These are phyloP conservation scores for Gonatopus flavifemur DNA, from an alignment of 1,140 invertebrate genomes.

Conservation along the genomic window DNA sequence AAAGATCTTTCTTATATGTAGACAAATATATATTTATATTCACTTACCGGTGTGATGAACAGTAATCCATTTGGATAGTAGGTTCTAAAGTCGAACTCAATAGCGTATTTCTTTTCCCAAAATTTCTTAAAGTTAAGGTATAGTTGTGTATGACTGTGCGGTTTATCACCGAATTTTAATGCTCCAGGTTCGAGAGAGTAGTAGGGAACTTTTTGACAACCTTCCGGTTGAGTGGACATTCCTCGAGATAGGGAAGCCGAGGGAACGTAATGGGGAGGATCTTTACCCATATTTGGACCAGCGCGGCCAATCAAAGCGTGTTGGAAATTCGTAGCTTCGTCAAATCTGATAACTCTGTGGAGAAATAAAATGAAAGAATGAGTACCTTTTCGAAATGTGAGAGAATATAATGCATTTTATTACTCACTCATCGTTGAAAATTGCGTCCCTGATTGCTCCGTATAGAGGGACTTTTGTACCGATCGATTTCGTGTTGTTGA, in stretches of 20 bases:
- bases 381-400: slow-evolving; percentile 4
- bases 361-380: slow-evolving; percentile 17
- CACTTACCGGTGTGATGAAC: slow-evolving; percentile 70
- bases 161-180: slow-evolving; percentile 81
- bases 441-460: slow-evolving; percentile 79
- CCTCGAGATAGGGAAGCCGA: slow-evolving; percentile 49
- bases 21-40: not conserved
- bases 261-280: slow-evolving; percentile 38
- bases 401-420: slow-evolving; percentile 10
- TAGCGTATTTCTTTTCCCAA: slow-evolving; percentile 70
- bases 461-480: slow-evolving; percentile 60
- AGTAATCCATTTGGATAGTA: slow-evolving; percentile 83
- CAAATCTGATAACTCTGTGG: slow-evolving; percentile 66
- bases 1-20: slow-evolving; percentile 10
- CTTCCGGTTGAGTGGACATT: slow-evolving; percentile 54
- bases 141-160: slow-evolving; percentile 74
- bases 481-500: slow-evolving; percentile 60
- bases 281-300: slow-evolving; percentile 64
- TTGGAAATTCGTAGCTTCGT: slow-evolving; percentile 66
- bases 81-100: slow-evolving; percentile 83
- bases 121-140: slow-evolving; percentile 66
- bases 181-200: slow-evolving; percentile 79
- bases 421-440: slow-evolving; percentile 76
- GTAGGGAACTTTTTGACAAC: slow-evolving; percentile 66
- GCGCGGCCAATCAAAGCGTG: slow-evolving; percentile 73